phyloP scores from a whole-genome alignment of 2,797 vertebrate genomes.

The Pachyuromys duprasi region DNA sequence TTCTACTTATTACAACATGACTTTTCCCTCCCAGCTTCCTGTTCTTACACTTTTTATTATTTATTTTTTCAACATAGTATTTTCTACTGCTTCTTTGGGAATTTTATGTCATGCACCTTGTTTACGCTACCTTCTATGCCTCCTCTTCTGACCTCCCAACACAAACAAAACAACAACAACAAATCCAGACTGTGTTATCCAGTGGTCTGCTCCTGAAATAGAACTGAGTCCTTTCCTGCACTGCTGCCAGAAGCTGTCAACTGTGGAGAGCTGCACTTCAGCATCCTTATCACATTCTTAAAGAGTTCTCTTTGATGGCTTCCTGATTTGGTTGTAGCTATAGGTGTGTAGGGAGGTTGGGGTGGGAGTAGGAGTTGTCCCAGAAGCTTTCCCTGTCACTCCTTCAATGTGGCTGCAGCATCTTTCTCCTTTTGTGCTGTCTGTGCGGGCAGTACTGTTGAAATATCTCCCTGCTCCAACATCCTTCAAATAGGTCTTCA shows the following conservation, averaged over 20 bases:
- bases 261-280: not conserved
- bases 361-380: not conserved
- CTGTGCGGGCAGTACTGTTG: not conserved
- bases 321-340: not conserved
- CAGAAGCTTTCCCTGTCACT: not conserved
- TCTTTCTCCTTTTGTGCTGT: not conserved
- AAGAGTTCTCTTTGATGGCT: not conserved
- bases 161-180: not conserved
- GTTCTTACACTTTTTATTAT: not conserved
- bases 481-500: not conserved
- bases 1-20: not conserved
- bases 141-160: not conserved
- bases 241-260: too few relatives aligned
- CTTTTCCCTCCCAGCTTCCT: not conserved
- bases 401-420: not conserved
- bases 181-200: not conserved
- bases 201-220: not conserved
- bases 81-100: not conserved
- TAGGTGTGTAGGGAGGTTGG: not conserved
- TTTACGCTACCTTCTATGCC: not conserved
- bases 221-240: not conserved
- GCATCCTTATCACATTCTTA: not conserved
- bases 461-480: not conserved
- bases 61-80: not conserved
- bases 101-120: not conserved